These are phyloP conservation scores for Staurois parvus DNA, from an alignment of 2,797 vertebrate species.

Conservation along the genomic window DNA sequence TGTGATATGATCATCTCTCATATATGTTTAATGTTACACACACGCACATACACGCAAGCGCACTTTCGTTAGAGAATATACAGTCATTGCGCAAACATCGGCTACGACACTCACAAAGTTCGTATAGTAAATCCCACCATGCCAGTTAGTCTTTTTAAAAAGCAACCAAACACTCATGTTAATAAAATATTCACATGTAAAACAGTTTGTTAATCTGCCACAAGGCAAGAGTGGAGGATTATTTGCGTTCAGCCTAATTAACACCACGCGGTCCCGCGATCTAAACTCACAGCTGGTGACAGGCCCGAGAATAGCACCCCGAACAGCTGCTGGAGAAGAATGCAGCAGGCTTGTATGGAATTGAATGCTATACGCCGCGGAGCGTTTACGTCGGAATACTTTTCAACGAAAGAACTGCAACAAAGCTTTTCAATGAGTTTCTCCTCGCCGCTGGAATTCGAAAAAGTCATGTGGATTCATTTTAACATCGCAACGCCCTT, in stretches of 20 bases:
- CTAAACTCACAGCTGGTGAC: background rate
- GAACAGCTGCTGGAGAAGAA: background rate
- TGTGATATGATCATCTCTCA: too few relatives aligned
- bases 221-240: too few relatives aligned
- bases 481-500: background rate
- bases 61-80: too few relatives aligned
- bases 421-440: background rate
- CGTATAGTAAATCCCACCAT: too few relatives aligned
- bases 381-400: background rate
- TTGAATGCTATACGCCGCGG: background rate
- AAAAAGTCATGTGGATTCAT: conserved; percentile 8
- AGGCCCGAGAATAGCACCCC: background rate
- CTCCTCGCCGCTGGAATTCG: background rate
- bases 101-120: too few relatives aligned
- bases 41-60: too few relatives aligned
- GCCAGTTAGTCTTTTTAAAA: too few relatives aligned
- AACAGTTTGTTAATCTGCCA: too few relatives aligned
- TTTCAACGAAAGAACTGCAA: background rate
- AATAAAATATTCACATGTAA: too few relatives aligned
- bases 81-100: too few relatives aligned
- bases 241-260: background rate
- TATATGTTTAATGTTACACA: too few relatives aligned
- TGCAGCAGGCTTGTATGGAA: background rate
- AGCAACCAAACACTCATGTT: too few relatives aligned
- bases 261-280: background rate